Evolutionary conservation across 2,797 vertebrate species (phyloP).

Genomic region (Emys orbicularis): DNA sequence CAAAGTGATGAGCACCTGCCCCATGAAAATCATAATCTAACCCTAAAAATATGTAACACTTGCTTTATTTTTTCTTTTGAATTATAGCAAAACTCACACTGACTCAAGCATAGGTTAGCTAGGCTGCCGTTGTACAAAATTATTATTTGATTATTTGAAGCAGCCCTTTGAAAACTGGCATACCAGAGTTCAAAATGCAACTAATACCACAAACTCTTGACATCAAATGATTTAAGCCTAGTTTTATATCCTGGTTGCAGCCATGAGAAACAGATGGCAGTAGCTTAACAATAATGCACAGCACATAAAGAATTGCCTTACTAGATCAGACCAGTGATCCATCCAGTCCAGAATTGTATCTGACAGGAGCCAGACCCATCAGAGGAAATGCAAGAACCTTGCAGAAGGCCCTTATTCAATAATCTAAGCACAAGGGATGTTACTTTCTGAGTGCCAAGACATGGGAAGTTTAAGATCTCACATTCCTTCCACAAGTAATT

Average conservation of each 20-base stretch:
- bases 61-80: neutral
- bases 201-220: neutral
- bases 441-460: neutral
- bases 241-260: neutral
- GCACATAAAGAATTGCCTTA: neutral
- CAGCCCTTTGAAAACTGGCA: neutral
- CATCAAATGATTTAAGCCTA: neutral
- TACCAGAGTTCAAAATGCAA: neutral
- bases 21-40: neutral
- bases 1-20: neutral
- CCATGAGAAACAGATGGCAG: slow-evolving; percentile 1
- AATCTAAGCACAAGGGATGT: neutral
- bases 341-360: neutral
- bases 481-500: neutral
- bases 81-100: neutral
- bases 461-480: neutral
- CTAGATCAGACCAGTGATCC: neutral
- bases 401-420: neutral
- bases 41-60: neutral
- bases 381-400: neutral
- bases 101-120: neutral
- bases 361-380: neutral
- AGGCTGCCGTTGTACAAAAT: neutral
- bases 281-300: neutral
- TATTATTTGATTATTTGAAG: neutral